Percentiles rank a stretch among this genome's conserved stretches.
Conservation (phyloP, 2,113 vertebrate species). For the Brachionichthys hirsutus region DNA sequence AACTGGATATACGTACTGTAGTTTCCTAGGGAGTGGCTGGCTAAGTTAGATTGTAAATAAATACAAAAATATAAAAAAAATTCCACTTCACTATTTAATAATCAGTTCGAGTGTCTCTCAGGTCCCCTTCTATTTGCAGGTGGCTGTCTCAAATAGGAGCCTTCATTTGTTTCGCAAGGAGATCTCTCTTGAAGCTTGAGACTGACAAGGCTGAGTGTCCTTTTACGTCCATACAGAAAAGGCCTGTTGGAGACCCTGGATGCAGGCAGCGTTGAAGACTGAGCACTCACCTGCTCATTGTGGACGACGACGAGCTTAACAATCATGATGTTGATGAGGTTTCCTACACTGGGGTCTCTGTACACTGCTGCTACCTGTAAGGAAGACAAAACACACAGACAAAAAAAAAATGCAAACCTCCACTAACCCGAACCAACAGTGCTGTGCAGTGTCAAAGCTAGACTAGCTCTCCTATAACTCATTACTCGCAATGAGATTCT, state of each 20-base stretch:
- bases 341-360: constrained; percentile 93
- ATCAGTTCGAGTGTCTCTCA: constrained; percentile 5
- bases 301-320: constrained; percentile 94
- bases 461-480: neutral
- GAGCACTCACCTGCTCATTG: constrained; percentile 87
- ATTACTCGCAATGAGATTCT: neutral
- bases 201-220: constrained; percentile 62
- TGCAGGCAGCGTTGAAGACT: constrained; percentile 27
- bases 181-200: constrained; percentile 44
- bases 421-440: constrained; percentile 39
- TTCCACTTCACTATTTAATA: neutral
- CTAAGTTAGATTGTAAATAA: too few relatives aligned
- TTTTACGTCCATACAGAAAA: constrained; percentile 41
- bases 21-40: too few relatives aligned
- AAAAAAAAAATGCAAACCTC: constrained; percentile 67
- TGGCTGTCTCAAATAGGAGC: constrained; percentile 29
- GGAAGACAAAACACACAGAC: constrained; percentile 67
- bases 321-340: constrained; percentile 94
- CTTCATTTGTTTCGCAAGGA: constrained; percentile 39
- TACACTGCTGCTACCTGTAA: constrained; percentile 94
- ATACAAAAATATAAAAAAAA: neutral
- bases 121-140: constrained; percentile 41
- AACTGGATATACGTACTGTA: neutral
- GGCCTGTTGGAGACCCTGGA: constrained; percentile 21
- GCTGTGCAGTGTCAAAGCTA: neutral